Conservation (phyloP, 2,888 invertebrate species). For the Amiota communis region DNA sequence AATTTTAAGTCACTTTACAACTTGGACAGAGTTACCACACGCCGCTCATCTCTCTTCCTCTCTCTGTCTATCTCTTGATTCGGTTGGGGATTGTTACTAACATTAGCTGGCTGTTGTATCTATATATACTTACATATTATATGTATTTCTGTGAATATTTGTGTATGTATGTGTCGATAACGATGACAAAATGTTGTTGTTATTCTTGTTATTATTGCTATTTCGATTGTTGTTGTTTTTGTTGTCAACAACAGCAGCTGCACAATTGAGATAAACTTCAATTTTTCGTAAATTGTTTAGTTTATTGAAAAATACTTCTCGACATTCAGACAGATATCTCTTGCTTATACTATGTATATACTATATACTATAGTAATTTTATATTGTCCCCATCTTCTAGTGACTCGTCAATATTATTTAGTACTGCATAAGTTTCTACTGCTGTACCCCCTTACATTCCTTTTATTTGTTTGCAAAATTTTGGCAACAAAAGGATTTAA, state of each 20-base stretch:
- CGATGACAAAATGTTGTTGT: too few relatives aligned
- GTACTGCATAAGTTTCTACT: slow-evolving; percentile 58
- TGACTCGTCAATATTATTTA: slow-evolving; percentile 49
- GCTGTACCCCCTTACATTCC: slow-evolving; percentile 12
- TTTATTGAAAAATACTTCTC: slow-evolving; percentile 67
- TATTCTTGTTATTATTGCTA: not conserved
- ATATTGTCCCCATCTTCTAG: too few relatives aligned
- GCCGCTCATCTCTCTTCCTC: not conserved
- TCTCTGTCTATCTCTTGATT: too few relatives aligned
- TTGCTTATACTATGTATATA: too few relatives aligned
- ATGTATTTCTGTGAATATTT: not conserved
- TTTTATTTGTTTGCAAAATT: slow-evolving; percentile 36
- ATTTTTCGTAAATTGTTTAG: slow-evolving; percentile 67
- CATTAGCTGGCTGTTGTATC: not conserved
- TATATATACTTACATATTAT: not conserved
- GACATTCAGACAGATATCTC: slow-evolving; percentile 41
- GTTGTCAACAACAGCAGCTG: slow-evolving; percentile 68
- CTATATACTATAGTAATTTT: too few relatives aligned
- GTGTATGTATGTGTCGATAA: not conserved
- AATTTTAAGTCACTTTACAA: slow-evolving; percentile 56
- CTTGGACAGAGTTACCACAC: not conserved
- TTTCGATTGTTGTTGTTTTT: slow-evolving; percentile 24
- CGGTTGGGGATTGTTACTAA: not conserved
- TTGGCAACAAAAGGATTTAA: slow-evolving; percentile 42
- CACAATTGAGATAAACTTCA: slow-evolving; percentile 70